Percentiles rank a stretch among this genome's conserved stretches.
These are phyloP conservation scores for Tetragonula carbonaria DNA, from an alignment of 2,888 invertebrate species.

Conservation along the genomic window DNA sequence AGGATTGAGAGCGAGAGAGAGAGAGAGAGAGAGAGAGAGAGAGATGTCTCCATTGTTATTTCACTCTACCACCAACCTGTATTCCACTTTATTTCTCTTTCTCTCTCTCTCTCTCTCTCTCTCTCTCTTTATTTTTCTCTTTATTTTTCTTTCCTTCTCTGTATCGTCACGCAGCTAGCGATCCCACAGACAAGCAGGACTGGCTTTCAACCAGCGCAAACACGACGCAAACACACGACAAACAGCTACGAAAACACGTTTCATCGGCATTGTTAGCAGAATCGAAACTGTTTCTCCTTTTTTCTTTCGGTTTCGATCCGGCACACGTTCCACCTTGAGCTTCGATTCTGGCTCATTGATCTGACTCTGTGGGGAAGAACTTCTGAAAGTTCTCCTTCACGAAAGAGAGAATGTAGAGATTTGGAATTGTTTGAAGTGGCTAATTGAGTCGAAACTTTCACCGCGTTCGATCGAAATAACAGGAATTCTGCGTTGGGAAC, in stretches of 20 bases:
- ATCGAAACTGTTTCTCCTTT: background rate
- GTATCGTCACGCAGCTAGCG: background rate
- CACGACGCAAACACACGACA: constrained; percentile 7
- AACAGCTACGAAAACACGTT: constrained; percentile 1
- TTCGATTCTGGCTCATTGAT: no score
- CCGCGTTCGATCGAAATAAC: no score
- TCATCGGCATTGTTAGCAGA: constrained; percentile 1
- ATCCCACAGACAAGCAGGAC: constrained; percentile 13
- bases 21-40: background rate
- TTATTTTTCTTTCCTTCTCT: background rate
- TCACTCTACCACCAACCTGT: background rate
- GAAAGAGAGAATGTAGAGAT: no score
- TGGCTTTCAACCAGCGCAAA: constrained; percentile 40
- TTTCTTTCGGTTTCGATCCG: background rate
- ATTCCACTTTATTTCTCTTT: background rate
- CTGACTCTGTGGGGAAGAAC: no score
- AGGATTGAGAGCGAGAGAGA: background rate
- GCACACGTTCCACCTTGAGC: background rate
- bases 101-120: background rate
- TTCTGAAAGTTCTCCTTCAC: no score
- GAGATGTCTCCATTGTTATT: constrained; percentile 8
- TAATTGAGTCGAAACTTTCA: no score
- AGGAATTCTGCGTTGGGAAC: no score
- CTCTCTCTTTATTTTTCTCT: background rate
- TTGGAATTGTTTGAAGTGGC: no score